Conservation (phyloP, 2,888 invertebrate genomes). For the Lysandra coridon region DNA sequence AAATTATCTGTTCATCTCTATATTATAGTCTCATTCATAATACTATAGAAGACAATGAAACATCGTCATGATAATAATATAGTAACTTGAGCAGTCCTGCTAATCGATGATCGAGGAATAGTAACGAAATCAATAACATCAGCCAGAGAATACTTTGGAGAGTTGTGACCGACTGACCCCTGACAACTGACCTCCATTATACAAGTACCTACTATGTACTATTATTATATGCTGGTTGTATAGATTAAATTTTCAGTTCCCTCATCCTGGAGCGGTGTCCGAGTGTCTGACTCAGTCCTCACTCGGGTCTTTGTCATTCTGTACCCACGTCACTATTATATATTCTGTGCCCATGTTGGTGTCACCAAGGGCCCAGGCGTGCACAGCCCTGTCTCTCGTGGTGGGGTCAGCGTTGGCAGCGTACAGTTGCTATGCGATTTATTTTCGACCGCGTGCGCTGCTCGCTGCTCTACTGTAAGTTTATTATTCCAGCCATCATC, state of each 20-base stretch:
- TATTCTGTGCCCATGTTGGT: not conserved
- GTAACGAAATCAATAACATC: not conserved
- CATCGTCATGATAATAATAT: not conserved
- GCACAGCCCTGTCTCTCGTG: not conserved
- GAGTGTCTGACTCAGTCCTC: no score
- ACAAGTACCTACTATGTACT: no score
- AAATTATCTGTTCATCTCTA: not conserved
- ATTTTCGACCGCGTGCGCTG: constrained; percentile 19
- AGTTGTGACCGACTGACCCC: not conserved
- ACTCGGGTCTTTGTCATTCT: not conserved
- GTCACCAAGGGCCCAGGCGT: not conserved
- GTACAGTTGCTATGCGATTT: constrained; percentile 25
- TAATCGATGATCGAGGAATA: not conserved
- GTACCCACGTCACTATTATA: no score
- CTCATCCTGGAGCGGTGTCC: no score
- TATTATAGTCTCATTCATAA: no score
- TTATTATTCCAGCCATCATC: constrained; percentile 5
- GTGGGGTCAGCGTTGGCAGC: not conserved
- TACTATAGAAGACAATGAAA: not conserved
- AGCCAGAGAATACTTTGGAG: not conserved
- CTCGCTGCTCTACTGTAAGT: constrained; percentile 6
- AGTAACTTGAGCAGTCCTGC: not conserved
- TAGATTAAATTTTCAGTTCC: no score
- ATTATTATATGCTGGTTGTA: no score
- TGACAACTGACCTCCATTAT: no score